Evolutionary conservation across 2,113 vertebrate genomes (phyloP).

Genomic region (Planiliza haematocheilus): DNA sequence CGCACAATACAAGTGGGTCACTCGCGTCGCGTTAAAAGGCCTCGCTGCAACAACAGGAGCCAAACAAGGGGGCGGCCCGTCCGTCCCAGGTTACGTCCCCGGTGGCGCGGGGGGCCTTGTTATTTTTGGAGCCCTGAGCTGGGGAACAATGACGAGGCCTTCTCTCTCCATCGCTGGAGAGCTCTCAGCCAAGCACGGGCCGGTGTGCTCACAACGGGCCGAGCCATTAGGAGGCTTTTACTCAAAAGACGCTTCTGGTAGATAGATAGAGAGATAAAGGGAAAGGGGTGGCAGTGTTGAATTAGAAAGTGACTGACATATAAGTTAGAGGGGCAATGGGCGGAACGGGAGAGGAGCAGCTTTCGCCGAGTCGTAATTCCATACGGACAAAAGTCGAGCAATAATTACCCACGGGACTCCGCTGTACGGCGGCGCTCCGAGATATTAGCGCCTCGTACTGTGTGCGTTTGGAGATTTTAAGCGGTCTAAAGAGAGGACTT

Average conservation of each 20-base stretch:
- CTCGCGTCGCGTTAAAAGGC: constrained; percentile 51
- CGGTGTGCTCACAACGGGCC: constrained; percentile 62
- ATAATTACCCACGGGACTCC: constrained; percentile 34
- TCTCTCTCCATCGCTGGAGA: constrained; percentile 64
- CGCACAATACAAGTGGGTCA: constrained; percentile 74
- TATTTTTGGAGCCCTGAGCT: constrained; percentile 13
- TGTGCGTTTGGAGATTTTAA: constrained; percentile 12
- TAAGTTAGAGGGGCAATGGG: constrained; percentile 32
- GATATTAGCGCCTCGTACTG: constrained; percentile 31
- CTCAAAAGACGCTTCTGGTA: constrained; percentile 76
- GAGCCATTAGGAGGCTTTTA: constrained; percentile 74
- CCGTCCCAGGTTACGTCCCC: constrained; percentile 50
- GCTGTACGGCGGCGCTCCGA: constrained; percentile 23
- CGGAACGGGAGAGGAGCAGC: constrained; percentile 25
- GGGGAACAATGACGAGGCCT: background rate
- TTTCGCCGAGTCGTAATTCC: constrained; percentile 78
- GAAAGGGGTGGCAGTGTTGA: constrained; percentile 1
- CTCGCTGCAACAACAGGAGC: constrained; percentile 17
- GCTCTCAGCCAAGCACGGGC: constrained; percentile 43
- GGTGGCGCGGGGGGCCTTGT: background rate
- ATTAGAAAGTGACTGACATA: constrained; percentile 33
- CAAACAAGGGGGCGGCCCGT: constrained; percentile 27
- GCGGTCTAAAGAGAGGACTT: constrained; percentile 17
- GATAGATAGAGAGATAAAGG: background rate
- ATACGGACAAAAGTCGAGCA: constrained; percentile 68